Evolutionary conservation across 2,113 vertebrate species (phyloP).

Genomic region (Campylomormyrus numenius): DNA sequence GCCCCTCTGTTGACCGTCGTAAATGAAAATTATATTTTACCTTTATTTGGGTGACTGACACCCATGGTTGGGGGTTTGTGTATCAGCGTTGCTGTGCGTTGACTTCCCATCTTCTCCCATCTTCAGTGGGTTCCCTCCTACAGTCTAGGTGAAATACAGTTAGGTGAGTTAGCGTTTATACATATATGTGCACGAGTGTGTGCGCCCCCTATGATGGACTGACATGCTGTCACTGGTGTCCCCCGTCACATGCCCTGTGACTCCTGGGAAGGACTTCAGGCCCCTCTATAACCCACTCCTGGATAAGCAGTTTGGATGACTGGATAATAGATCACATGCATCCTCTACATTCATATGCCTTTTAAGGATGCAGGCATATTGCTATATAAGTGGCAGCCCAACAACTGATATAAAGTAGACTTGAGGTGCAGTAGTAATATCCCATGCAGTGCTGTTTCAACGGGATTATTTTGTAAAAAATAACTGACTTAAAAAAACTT

Average conservation of each 20-base stretch:
- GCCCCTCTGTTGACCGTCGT: not conserved
- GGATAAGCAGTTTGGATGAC: not conserved
- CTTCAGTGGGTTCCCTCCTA: not conserved
- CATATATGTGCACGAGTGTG: not conserved
- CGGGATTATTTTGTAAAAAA: not conserved
- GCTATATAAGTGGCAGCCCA: not conserved
- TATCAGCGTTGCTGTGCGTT: not conserved
- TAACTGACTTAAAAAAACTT: not conserved
- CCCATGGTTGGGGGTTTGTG: not conserved
- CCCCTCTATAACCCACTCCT: not conserved
- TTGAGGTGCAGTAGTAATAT: not conserved
- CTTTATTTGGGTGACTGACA: not conserved
- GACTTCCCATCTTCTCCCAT: not conserved
- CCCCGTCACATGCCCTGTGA: not conserved
- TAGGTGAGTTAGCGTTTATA: not conserved
- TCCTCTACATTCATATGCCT: not conserved
- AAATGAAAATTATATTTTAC: not conserved
- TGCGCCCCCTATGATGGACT: not conserved
- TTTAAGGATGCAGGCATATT: not conserved
- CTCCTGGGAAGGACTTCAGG: not conserved
- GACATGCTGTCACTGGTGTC: not conserved
- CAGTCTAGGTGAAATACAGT: not conserved
- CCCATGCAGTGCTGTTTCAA: not conserved
- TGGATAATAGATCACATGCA: not conserved
- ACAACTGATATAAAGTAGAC: not conserved